A percentile compares a stretch with the other conserved stretches of the same genome.
Evolutionary conservation across 1,140 invertebrate genomes (phyloP).

Genomic region (Solen grandis): DNA sequence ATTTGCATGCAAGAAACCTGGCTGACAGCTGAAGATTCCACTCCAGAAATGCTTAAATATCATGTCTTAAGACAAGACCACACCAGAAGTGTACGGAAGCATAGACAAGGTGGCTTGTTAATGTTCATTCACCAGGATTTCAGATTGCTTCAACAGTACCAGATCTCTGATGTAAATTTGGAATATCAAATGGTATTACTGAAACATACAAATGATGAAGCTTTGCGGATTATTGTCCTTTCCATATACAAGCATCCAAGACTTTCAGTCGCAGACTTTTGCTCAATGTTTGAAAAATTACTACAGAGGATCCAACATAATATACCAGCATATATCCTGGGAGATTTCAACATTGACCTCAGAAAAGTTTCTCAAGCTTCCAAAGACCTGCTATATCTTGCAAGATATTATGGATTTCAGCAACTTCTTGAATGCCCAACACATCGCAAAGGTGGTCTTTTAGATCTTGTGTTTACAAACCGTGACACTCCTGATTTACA

Average conservation of each 20-base stretch:
- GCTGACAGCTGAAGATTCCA: no score
- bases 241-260: conserved; percentile 10
- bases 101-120: no score
- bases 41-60: no score
- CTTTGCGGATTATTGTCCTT: no score
- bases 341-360: conserved; percentile 25
- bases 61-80: no score
- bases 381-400: conserved; percentile 16
- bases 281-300: neutral
- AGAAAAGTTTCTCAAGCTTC: conserved; percentile 20
- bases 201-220: no score
- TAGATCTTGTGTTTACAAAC: conserved; percentile 21
- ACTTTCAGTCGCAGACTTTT: conserved; percentile 1
- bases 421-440: conserved; percentile 12
- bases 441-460: conserved; percentile 26
- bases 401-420: conserved; percentile 10
- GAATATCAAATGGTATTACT: no score
- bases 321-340: conserved; percentile 18
- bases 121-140: no score
- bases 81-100: no score
- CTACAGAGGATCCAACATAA: conserved; percentile 1
- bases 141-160: no score
- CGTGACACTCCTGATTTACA: neutral
- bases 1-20: no score
- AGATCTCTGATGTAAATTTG: no score